These are phyloP conservation scores for Dendrocincla fuliginosa DNA, from an alignment of 2,797 vertebrate species.

Conservation along the genomic window DNA sequence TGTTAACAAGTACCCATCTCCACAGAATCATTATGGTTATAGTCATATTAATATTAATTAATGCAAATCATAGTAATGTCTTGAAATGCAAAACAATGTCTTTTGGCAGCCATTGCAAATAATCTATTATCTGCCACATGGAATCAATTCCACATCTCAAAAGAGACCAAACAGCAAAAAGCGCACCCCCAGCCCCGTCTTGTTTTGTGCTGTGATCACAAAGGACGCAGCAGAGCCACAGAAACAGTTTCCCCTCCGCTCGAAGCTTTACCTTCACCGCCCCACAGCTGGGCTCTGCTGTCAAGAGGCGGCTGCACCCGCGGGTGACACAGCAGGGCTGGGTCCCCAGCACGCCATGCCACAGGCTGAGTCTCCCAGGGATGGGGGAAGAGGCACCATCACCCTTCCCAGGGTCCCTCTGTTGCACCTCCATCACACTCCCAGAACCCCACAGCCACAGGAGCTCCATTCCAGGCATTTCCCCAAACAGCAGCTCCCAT, in stretches of 20 bases:
- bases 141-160: not conserved
- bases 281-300: not conserved
- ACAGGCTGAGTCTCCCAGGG: not conserved
- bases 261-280: not conserved
- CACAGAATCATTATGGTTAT: not conserved
- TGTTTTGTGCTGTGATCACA: accelerated
- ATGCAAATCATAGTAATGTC: not conserved
- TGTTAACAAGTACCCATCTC: not conserved
- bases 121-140: not conserved
- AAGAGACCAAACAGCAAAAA: not conserved
- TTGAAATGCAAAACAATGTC: not conserved
- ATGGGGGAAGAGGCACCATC: accelerated
- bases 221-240: accelerated
- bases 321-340: accelerated
- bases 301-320: accelerated
- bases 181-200: not conserved
- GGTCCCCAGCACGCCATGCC: accelerated
- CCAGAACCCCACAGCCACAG: accelerated
- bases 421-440: accelerated
- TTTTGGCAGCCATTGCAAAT: constrained; percentile 3
- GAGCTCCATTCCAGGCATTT: not conserved
- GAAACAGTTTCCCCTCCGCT: not conserved
- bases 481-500: not conserved
- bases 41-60: not conserved
- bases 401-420: not conserved